phyloP scores from a whole-genome alignment of 2,888 invertebrate genomes.

The Eupithecia subumbrata region DNA sequence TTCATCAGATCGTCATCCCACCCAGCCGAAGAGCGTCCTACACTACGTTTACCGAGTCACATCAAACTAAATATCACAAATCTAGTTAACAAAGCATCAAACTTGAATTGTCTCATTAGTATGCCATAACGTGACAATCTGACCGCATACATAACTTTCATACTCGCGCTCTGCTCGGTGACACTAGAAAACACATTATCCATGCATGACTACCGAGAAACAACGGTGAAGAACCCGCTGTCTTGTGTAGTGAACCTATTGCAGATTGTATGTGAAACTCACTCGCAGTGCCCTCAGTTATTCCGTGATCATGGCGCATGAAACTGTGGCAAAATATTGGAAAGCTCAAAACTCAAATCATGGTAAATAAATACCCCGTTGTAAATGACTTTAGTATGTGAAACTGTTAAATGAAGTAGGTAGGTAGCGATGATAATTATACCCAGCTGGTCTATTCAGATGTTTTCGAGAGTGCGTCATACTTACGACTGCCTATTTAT shows the following conservation, averaged over 20 bases:
- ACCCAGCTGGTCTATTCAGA: background rate
- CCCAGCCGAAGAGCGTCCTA: too few species aligned
- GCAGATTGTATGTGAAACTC: background rate
- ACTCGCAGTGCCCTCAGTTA: too few species aligned
- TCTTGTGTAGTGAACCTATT: background rate
- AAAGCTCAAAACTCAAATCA: too few species aligned
- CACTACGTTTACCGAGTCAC: too few species aligned
- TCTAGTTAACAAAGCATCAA: background rate
- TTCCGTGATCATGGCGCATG: too few species aligned
- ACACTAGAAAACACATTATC: slow-evolving; percentile 50
- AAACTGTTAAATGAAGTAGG: too few species aligned
- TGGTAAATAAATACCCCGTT: too few species aligned
- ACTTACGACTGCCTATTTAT: background rate
- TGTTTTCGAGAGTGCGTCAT: too few species aligned
- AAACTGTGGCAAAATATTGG: too few species aligned
- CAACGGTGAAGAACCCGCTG: slow-evolving; percentile 44
- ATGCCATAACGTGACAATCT: slow-evolving; percentile 32
- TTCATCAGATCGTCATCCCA: too few species aligned
- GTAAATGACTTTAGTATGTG: too few species aligned
- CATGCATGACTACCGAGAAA: slow-evolving; percentile 61
- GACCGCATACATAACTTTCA: slow-evolving; percentile 37
- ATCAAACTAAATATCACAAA: background rate
- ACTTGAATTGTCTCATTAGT: slow-evolving; percentile 2
- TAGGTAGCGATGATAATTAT: background rate
- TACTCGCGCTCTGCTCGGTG: slow-evolving; percentile 38